phyloP scores from a whole-genome alignment of 2,888 invertebrate genomes.

The Ophion ellenae region DNA sequence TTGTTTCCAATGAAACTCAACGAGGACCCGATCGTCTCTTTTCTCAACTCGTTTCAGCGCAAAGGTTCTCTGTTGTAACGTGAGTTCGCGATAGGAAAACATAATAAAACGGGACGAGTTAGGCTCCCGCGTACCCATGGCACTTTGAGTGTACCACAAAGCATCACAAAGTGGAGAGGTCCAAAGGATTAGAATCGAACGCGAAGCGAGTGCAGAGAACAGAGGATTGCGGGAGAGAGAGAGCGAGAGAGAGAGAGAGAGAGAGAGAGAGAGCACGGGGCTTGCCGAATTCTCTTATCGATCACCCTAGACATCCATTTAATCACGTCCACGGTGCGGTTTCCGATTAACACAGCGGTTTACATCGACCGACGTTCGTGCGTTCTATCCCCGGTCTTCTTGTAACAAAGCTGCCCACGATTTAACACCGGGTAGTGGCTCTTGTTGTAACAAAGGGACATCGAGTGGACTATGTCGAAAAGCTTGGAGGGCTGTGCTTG shows the following conservation, averaged over 20 bases:
- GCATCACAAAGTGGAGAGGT: conserved; percentile 18
- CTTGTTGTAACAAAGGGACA: conserved; percentile 49
- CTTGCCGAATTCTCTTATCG: conserved; percentile 58
- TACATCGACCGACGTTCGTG: conserved; percentile 58
- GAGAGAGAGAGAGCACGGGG: neutral
- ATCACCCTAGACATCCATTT: conserved; percentile 64
- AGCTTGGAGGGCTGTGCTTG: conserved; percentile 41
- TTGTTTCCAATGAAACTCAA: conserved; percentile 57
- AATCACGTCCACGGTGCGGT: conserved; percentile 64
- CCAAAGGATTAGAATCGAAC: conserved; percentile 50
- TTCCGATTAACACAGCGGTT: conserved; percentile 67
- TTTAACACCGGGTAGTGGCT: conserved; percentile 50
- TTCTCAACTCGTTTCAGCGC: conserved; percentile 51
- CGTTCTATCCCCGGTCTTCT: conserved; percentile 25
- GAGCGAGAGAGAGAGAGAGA: neutral
- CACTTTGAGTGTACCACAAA: conserved; percentile 12
- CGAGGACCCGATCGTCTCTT: conserved; percentile 29
- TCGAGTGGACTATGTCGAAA: conserved; percentile 54
- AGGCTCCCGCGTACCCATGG: conserved; percentile 18
- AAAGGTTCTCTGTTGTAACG: conserved; percentile 11
- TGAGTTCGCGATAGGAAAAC: conserved; percentile 32
- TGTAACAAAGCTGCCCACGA: conserved; percentile 62
- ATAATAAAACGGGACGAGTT: conserved; percentile 38
- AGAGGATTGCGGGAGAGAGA: neutral
- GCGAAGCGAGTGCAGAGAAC: neutral